These are phyloP conservation scores for Hyppa rectilinea DNA, from an alignment of 2,888 invertebrate genomes.

Conservation along the genomic window DNA sequence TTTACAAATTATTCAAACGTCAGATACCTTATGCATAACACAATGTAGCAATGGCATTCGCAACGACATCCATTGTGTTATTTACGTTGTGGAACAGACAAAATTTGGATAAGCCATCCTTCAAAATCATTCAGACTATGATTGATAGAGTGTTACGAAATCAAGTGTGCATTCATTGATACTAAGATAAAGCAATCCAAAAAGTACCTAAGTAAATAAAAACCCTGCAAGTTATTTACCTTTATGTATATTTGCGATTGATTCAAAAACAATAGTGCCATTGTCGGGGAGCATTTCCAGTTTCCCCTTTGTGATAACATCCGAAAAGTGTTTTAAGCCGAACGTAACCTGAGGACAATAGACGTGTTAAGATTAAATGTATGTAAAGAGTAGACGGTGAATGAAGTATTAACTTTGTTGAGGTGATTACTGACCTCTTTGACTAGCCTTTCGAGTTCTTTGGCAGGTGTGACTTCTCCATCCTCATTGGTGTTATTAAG, in stretches of 20 bases:
- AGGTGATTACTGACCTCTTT: constrained; percentile 88
- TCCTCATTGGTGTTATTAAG: constrained; percentile 89
- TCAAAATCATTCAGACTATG: too few species aligned
- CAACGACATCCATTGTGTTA: too few species aligned
- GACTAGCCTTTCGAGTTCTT: constrained; percentile 94
- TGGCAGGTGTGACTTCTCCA: constrained; percentile 92
- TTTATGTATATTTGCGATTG: constrained; percentile 96
- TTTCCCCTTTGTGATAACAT: constrained; percentile 97
- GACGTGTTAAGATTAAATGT: constrained; percentile 41
- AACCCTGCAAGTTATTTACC: constrained; percentile 76
- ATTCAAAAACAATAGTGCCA: constrained; percentile 98
- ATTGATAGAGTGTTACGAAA: too few species aligned
- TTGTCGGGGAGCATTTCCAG: constrained; percentile 98
- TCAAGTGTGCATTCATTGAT: too few species aligned
- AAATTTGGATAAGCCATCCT: too few species aligned
- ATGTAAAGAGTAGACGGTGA: not conserved
- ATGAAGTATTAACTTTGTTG: not conserved
- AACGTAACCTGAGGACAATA: constrained; percentile 84
- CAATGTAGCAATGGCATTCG: too few species aligned
- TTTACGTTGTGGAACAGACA: too few species aligned
- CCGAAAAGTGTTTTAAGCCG: constrained; percentile 96
- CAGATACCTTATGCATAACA: too few species aligned
- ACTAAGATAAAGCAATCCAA: not conserved
- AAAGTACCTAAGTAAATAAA: not conserved
- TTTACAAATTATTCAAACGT: constrained; percentile 9